phyloP scores from a whole-genome alignment of 2,113 vertebrate genomes.

The Tyrannus savana region DNA sequence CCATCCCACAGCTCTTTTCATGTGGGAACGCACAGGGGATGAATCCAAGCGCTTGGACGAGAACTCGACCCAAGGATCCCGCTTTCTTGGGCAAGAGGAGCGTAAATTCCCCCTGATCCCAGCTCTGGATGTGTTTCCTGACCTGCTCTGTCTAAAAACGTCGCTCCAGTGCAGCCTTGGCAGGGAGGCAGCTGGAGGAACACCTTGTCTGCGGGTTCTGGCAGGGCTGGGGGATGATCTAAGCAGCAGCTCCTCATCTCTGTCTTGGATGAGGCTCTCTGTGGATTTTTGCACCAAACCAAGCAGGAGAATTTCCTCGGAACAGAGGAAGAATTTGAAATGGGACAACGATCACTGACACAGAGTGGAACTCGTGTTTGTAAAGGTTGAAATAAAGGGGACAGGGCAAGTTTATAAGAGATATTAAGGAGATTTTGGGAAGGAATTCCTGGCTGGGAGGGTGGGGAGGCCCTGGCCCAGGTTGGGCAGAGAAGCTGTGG shows the following conservation, averaged over 20 bases:
- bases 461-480: not conserved
- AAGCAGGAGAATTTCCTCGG: not conserved
- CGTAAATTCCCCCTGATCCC: not conserved
- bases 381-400: not conserved
- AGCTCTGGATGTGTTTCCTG: not conserved
- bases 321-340: not conserved
- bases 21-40: not conserved
- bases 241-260: not conserved
- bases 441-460: not conserved
- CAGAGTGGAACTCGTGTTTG: not conserved
- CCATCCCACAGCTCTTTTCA: not conserved
- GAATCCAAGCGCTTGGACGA: not conserved
- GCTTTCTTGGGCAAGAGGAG: not conserved
- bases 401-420: not conserved
- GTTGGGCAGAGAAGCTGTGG: not conserved
- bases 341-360: accelerated
- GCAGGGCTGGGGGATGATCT: not conserved
- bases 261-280: not conserved
- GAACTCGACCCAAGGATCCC: not conserved
- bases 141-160: not conserved
- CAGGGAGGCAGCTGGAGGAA: not conserved
- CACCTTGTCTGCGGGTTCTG: not conserved
- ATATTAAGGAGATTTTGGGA: not conserved
- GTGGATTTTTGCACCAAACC: not conserved
- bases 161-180: not conserved